Evolutionary conservation across 2,888 invertebrate species (phyloP), one percentile per base, ranked within the genome.

Genomic region (Theretra japonica): DNA sequence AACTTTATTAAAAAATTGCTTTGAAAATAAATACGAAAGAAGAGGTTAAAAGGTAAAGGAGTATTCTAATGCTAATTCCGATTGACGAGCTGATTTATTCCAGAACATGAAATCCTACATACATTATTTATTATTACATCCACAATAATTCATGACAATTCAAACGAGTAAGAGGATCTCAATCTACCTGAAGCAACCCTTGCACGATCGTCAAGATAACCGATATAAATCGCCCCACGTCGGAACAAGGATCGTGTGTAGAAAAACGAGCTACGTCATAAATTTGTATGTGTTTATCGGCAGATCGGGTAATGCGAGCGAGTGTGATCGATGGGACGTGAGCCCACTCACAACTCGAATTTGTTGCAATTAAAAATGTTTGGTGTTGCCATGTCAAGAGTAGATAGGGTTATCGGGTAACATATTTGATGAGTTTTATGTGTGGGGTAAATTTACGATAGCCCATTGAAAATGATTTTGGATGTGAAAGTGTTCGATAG

Each of bases 241-340:
- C 60, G 41, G 23, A 21, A 21, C 41, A 41, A 65, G 41, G 28
- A 75, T 76, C 78, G 77, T 77, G 76, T 78, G 78, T 80, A 83
- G 80, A 80, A 84, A 79, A 84, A 81, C 79, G 83, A 86, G 80
- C 72, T 83, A 80, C 82, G 82, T 86, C 88, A 88, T 92, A 90
- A 90, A 93, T 92, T 87, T 87, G 88, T 88, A 86, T 84, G 82
- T 82, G 83, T 84, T 86, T 93, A 92, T 92, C 91, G 83, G 75
- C 81, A 82, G 81, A 90, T 90, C 89, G 78, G 76, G 91, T 88
- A 88, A 90, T 88, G 81, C 76, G 90, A 91, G 85, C 71, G 74
- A 76, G 80, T 77, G 74, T 87, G 88, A 88, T 86, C 79, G 85
- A 88, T 86, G 76, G 56, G 56, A 23, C 62, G 53, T 53, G 23